Evolutionary conservation across 2,888 invertebrate genomes (phyloP).

Genomic region (Polydrusus cervinus): DNA sequence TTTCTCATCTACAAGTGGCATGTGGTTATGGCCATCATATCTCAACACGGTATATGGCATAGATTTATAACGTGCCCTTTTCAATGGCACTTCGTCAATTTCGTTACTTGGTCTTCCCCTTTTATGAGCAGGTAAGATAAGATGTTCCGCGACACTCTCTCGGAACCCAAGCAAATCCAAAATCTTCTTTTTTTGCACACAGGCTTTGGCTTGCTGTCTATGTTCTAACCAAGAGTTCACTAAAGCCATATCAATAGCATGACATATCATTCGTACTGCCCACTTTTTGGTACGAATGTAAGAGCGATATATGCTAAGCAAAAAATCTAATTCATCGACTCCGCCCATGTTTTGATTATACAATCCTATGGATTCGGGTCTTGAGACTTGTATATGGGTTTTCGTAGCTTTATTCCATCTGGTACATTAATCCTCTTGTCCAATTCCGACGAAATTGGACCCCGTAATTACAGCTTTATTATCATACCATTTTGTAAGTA

Average conservation of each 20-base stretch:
- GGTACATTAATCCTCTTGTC: no score
- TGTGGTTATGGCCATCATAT: constrained; percentile 30
- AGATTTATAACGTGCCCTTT: constrained; percentile 23
- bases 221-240: not conserved
- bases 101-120: constrained; percentile 14
- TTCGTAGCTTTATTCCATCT: no score
- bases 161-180: constrained; percentile 15
- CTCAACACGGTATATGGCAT: constrained; percentile 10
- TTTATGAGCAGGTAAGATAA: constrained; percentile 18
- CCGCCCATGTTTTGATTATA: no score
- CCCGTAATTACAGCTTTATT: constrained; percentile 14
- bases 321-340: no score
- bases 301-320: no score
- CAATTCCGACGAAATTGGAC: constrained; percentile 23
- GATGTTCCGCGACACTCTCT: constrained; percentile 8
- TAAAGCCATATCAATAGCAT: no score
- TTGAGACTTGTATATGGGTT: constrained; percentile 5
- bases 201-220: not conserved
- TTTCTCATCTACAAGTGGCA: no score
- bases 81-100: not conserved
- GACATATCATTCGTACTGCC: not conserved
- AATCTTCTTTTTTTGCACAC: not conserved
- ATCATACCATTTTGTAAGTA: no score
- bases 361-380: constrained; percentile 25
- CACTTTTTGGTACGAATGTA: not conserved